Evolutionary conservation across 2,113 vertebrate species (phyloP), one percentile per base, ranked within the genome.

Genomic region (Romanogobio albipinnatus): DNA sequence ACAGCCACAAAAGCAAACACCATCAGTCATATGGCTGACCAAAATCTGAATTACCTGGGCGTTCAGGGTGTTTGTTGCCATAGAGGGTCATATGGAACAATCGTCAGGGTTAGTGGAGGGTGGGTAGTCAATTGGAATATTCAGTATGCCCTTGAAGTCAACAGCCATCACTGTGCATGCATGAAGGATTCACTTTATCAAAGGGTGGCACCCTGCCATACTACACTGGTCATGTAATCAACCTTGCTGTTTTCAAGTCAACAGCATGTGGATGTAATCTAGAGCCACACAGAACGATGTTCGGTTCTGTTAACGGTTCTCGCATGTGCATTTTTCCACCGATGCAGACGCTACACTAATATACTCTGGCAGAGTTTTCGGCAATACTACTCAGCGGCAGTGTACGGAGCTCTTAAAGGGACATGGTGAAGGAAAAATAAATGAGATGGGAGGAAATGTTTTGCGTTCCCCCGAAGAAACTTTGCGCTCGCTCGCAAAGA

Each of bases 151-250:
- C 86, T 86, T 85, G 85, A 86, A 90, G 88, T 90, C 89, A 81
- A 64, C 88, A 74, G 68, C 82, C 81, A 64, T 86, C 82, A 62
- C 59, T 15, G 81, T 74, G 47, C 82, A 87, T 84, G 86, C 86
- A 83, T 26, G 82, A 88, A 59, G 89, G 89, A 90, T 93, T 87
- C 56, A 87, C 88, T 90, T 90, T 85, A 91, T 88, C 87, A 86
- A 84, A 62, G 82, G 88, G 91, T 89, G 81, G 84, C 78, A 86
- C 84, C 82, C 22, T 77, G 85, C 87, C 86, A 77, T 85, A 47
- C 85, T 66, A 47, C 86, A 5, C 76, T 49, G 77, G 80, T 88
- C 84, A 53, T 88, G 86, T 91, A 91, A 92, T 92, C 91, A 85
- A 86, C 83, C 86, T 73, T 58, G 51, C 87, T 87, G 78, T 88